These are phyloP conservation scores for Erannis defoliaria DNA, from an alignment of 2,888 invertebrate genomes.

Conservation along the genomic window DNA sequence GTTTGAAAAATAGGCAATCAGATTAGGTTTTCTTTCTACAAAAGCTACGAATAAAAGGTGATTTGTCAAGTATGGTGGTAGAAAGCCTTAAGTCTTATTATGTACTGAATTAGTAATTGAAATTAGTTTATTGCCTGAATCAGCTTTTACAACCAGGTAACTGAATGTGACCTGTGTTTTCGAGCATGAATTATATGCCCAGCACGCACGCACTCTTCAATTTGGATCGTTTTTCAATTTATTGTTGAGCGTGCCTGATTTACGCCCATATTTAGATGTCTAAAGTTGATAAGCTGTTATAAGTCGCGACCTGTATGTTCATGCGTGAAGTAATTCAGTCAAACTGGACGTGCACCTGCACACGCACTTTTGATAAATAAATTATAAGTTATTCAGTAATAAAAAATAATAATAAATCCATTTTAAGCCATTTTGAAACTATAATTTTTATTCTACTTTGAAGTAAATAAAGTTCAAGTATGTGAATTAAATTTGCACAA, in stretches of 20 bases:
- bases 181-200: constrained; percentile 33
- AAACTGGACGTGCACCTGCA: constrained; percentile 2
- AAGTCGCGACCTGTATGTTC: constrained; percentile 19
- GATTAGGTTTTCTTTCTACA: neutral
- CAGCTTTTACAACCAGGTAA: constrained; percentile 23
- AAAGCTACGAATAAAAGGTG: neutral
- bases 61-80: constrained; percentile 13
- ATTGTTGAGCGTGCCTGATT: constrained; percentile 31
- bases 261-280: constrained; percentile 32
- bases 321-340: constrained; percentile 21
- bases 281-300: constrained; percentile 25
- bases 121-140: constrained; percentile 20
- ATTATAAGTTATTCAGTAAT: neutral
- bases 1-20: neutral
- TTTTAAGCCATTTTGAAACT: too few species aligned
- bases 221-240: constrained; percentile 36
- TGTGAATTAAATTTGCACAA: too few species aligned
- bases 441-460: too few species aligned
- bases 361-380: constrained; percentile 15
- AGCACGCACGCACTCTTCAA: constrained; percentile 29
- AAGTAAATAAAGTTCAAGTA: too few species aligned
- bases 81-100: neutral
- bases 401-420: too few species aligned
- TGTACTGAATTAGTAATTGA: constrained; percentile 14
- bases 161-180: constrained; percentile 32